Evolutionary conservation across 2,797 vertebrate species (phyloP).

Genomic region (Protonibea diacanthus): DNA sequence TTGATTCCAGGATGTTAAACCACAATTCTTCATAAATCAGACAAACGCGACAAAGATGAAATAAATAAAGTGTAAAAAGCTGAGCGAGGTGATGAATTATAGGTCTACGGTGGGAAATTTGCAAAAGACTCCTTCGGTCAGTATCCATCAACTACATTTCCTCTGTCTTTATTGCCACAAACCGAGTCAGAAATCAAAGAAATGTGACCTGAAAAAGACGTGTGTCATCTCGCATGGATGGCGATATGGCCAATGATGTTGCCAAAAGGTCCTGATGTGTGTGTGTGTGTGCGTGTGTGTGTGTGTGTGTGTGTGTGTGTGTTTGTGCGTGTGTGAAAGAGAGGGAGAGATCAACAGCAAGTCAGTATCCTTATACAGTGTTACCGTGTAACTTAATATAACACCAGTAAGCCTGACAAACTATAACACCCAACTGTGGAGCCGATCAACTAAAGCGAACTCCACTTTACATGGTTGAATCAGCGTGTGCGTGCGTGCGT

Average conservation of each 20-base stretch:
- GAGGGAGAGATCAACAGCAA: slow-evolving; percentile 14
- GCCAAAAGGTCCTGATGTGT: slow-evolving; percentile 18
- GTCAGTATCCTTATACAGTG: slow-evolving; percentile 12
- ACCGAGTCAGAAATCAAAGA: slow-evolving; percentile 43
- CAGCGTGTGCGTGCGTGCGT: slow-evolving; percentile 18
- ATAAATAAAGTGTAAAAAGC: slow-evolving; percentile 1
- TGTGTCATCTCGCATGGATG: slow-evolving; percentile 31
- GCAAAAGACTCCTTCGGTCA: not conserved
- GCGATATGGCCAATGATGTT: slow-evolving; percentile 22
- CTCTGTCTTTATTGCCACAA: slow-evolving; percentile 4
- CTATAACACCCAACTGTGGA: slow-evolving; percentile 46
- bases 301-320: slow-evolving; percentile 2
- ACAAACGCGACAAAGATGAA: slow-evolving; percentile 32
- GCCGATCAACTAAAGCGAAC: slow-evolving; percentile 33
- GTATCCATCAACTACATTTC: not conserved
- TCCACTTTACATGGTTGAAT: slow-evolving; percentile 36
- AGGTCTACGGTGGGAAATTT: not conserved
- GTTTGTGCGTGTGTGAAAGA: slow-evolving; percentile 1
- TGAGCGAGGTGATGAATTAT: not conserved
- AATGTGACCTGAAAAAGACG: slow-evolving; percentile 35
- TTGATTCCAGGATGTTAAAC: not conserved
- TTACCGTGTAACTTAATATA: slow-evolving; percentile 56
- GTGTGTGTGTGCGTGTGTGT: slow-evolving; percentile 2
- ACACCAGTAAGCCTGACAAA: slow-evolving; percentile 46
- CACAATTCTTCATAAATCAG: slow-evolving; percentile 43